phyloP scores from a whole-genome alignment of 2,888 invertebrate genomes.

The Arge pagana region DNA sequence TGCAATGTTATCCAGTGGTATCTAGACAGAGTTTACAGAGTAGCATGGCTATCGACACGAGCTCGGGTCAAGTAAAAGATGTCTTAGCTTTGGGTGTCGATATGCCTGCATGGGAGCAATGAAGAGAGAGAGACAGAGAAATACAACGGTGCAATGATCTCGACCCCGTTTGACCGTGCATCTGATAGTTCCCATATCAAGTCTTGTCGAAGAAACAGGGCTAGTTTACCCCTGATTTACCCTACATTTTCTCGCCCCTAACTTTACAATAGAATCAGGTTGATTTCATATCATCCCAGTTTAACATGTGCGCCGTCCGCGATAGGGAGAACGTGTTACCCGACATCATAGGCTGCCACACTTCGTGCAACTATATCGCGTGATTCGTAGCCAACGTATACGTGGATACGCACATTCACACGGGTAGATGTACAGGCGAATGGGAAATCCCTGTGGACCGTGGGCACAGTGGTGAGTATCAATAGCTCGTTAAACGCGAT shows the following conservation, averaged over 20 bases:
- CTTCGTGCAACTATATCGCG: not conserved
- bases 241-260: slow-evolving; percentile 26
- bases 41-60: too few relatives aligned
- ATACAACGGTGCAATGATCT: not conserved
- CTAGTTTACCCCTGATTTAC: slow-evolving; percentile 8
- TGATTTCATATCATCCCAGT: slow-evolving; percentile 16
- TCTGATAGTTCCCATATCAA: slow-evolving; percentile 22
- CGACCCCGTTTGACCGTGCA: slow-evolving; percentile 15
- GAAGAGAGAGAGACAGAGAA: slow-evolving; percentile 2
- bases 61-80: too few relatives aligned
- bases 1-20: too few relatives aligned
- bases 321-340: slow-evolving; percentile 7
- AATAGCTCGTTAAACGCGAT: slow-evolving; percentile 56
- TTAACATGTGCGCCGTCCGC: slow-evolving; percentile 23
- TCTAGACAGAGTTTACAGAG: too few relatives aligned
- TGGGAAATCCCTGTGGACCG: slow-evolving; percentile 21
- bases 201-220: slow-evolving; percentile 9
- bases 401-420: not conserved
- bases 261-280: slow-evolving; percentile 27
- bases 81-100: too few relatives aligned
- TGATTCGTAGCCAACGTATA: too few relatives aligned
- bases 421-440: too few relatives aligned
- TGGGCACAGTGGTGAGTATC: slow-evolving; percentile 42
- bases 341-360: slow-evolving; percentile 6
- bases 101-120: not conserved